Evolutionary conservation across 2,888 invertebrate genomes (phyloP).

Genomic region (Lymantria monacha): DNA sequence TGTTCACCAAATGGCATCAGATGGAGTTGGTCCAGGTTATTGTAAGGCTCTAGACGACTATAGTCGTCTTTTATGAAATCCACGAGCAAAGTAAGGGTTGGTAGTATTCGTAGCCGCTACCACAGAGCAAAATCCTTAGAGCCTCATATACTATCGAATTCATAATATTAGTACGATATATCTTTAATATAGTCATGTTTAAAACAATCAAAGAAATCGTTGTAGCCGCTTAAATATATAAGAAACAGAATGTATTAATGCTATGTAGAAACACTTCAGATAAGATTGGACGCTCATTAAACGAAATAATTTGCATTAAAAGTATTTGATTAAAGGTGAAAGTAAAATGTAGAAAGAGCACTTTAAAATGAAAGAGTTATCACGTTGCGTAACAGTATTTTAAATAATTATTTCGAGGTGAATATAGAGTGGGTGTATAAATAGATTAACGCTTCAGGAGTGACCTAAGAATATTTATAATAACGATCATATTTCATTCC

Average conservation of each 20-base stretch:
- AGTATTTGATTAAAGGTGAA: not conserved
- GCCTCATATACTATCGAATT: too few species aligned
- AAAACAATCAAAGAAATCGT: not conserved
- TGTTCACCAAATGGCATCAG: too few species aligned
- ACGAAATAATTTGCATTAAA: not conserved
- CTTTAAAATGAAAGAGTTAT: not conserved
- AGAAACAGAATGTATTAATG: slow-evolving; percentile 9
- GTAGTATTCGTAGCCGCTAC: too few species aligned
- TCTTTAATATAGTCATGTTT: not conserved
- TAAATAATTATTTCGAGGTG: not conserved
- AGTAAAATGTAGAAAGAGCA: not conserved
- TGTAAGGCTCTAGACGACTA: too few species aligned
- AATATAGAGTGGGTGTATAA: not conserved
- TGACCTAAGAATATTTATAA: too few species aligned
- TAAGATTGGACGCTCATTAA: not conserved
- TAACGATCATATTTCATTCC: too few species aligned
- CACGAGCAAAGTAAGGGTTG: too few species aligned
- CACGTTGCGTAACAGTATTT: not conserved
- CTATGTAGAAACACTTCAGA: not conserved
- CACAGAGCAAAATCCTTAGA: too few species aligned
- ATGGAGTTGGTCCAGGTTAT: too few species aligned
- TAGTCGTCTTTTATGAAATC: too few species aligned
- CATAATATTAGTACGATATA: too few species aligned
- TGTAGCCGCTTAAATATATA: not conserved
- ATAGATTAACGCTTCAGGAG: not conserved